These are phyloP conservation scores for Hemicrepidius hirtus DNA, from an alignment of 2,888 invertebrate genomes.

Conservation along the genomic window DNA sequence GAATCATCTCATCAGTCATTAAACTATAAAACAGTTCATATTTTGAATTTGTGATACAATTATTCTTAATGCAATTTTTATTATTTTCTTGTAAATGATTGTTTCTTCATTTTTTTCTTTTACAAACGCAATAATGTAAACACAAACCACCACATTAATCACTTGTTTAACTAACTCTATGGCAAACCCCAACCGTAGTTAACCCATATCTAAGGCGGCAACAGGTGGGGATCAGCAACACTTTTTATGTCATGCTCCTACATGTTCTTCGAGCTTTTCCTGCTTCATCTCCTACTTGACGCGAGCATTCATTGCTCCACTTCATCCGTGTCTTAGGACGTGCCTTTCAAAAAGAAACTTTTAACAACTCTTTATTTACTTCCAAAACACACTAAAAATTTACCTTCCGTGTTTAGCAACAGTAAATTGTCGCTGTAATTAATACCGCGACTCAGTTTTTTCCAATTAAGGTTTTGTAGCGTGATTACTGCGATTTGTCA, in stretches of 20 bases:
- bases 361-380: not conserved
- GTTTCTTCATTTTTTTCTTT: too few species aligned
- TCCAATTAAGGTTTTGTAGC: constrained; percentile 46
- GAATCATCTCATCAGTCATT: too few species aligned
- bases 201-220: constrained; percentile 47
- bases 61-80: too few species aligned
- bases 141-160: constrained; percentile 42
- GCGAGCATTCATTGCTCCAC: constrained; percentile 31
- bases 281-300: constrained; percentile 38
- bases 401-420: constrained; percentile 41
- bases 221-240: constrained; percentile 55
- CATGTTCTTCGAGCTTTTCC: constrained; percentile 42
- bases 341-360: not conserved
- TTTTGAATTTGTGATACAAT: too few species aligned
- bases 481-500: constrained; percentile 55
- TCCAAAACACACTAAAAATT: constrained; percentile 1
- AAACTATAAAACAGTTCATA: too few species aligned
- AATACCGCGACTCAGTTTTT: constrained; percentile 52
- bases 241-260: constrained; percentile 48
- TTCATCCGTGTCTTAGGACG: constrained; percentile 21
- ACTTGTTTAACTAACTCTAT: constrained; percentile 41
- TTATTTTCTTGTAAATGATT: too few species aligned
- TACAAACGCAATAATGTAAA: not conserved
- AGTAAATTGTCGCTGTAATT: constrained; percentile 52
- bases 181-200: constrained; percentile 35